A percentile compares a stretch with the other conserved stretches of the same genome.
Evolutionary conservation across 2,888 invertebrate genomes (phyloP).

Genomic region (Drosophila flavopinicola): DNA sequence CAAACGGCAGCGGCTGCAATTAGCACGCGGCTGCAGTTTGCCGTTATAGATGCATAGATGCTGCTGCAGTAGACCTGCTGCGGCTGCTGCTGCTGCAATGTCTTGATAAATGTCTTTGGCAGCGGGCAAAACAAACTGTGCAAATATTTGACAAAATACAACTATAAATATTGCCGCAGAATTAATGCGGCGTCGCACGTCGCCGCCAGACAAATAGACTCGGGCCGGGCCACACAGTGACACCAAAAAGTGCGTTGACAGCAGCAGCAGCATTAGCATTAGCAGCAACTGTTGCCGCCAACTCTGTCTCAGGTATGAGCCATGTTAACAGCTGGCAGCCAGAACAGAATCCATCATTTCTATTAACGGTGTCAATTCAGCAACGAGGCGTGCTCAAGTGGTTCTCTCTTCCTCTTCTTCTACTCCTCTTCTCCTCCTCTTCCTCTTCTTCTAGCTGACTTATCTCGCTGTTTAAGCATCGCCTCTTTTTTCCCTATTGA

Average conservation of each 20-base stretch:
- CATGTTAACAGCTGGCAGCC: conserved; percentile 32
- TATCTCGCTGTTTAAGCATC: conserved; percentile 65
- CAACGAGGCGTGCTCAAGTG: conserved; percentile 63
- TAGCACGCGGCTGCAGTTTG: conserved; percentile 49
- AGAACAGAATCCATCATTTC: conserved; percentile 59
- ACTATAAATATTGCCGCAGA: conserved; percentile 81
- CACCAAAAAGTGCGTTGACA: conserved; percentile 78
- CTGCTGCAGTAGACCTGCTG: conserved; percentile 33
- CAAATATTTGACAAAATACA: conserved; percentile 81
- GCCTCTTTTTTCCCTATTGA: conserved; percentile 72
- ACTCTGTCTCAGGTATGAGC: conserved; percentile 3
- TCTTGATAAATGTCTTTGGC: conserved; percentile 79
- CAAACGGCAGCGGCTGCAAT: conserved; percentile 74
- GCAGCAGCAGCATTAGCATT: conserved; percentile 33
- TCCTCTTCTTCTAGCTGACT: conserved; percentile 34
- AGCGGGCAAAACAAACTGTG: conserved; percentile 75
- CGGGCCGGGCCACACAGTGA: conserved; percentile 63
- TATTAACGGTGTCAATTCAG: conserved; percentile 74
- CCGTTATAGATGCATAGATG: conserved; percentile 22
- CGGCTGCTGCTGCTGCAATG: too few relatives aligned
- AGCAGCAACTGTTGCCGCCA: conserved; percentile 50
- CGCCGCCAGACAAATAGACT: conserved; percentile 64
- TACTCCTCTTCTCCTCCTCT: conserved; percentile 2
- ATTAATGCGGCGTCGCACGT: conserved; percentile 68
- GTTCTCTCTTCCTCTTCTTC: conserved; percentile 2